Evolutionary conservation across 2,113 vertebrate genomes (phyloP).

Genomic region (Pseudonaja textilis): DNA sequence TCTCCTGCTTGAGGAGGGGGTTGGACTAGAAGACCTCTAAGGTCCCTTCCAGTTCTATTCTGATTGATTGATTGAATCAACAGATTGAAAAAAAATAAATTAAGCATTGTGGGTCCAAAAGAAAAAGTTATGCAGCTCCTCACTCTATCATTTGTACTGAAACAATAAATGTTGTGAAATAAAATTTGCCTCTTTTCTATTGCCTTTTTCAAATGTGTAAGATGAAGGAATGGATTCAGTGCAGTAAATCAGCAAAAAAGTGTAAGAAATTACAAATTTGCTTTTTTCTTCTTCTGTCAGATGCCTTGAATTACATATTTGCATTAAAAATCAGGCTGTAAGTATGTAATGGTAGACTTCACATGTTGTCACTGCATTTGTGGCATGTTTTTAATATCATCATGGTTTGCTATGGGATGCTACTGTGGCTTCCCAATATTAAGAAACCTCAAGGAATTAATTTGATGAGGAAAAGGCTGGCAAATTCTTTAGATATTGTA

Average conservation of each 20-base stretch:
- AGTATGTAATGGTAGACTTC: too few species aligned
- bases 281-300: too few species aligned
- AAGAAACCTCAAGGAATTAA: neutral
- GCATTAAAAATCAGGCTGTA: too few species aligned
- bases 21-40: too few species aligned
- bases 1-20: too few species aligned
- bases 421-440: neutral
- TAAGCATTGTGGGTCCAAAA: neutral
- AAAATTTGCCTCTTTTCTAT: neutral
- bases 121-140: neutral
- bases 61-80: too few species aligned
- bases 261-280: too few species aligned
- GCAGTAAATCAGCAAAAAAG: neutral
- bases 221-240: neutral
- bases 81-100: too few species aligned
- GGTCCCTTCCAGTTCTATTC: too few species aligned
- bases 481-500: neutral
- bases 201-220: neutral
- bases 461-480: neutral
- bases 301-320: too few species aligned
- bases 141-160: neutral
- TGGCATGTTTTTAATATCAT: too few species aligned
- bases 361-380: too few species aligned
- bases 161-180: neutral
- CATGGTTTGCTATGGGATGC: neutral